Conservation (phyloP, 2,888 invertebrate genomes). For the Troides helena region DNA sequence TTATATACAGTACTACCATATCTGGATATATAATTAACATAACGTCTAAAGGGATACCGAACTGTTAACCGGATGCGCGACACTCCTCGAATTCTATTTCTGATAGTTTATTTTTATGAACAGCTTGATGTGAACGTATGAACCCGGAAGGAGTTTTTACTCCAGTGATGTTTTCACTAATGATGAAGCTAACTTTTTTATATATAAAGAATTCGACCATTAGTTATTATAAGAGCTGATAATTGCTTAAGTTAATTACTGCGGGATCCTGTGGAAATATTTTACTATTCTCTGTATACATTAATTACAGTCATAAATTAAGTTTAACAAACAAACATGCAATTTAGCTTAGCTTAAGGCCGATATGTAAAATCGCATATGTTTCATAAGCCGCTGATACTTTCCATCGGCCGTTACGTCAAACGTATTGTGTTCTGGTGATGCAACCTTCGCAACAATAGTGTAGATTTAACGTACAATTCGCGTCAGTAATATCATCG, state of each 20-base stretch:
- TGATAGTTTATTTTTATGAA: conserved; percentile 14
- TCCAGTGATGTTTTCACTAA: not conserved
- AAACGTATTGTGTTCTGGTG: conserved; percentile 8
- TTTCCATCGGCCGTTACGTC: conserved; percentile 15
- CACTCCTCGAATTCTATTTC: conserved; percentile 23
- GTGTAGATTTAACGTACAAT: conserved; percentile 6
- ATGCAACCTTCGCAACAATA: conserved; percentile 4
- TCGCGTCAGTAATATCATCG: not conserved
- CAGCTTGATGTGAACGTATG: conserved; percentile 11
- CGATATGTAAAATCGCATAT: not conserved
- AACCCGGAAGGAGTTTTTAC: conserved; percentile 7
- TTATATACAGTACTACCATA: not conserved
- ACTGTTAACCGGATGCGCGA: conserved; percentile 22
- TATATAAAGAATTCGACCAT: too few species aligned
- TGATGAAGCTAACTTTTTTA: too few species aligned
- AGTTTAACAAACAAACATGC: not conserved
- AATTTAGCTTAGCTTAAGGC: not conserved
- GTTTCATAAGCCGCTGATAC: conserved; percentile 2
- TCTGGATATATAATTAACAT: not conserved
- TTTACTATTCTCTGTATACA: not conserved
- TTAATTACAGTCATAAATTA: not conserved
- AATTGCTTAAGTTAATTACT: too few species aligned
- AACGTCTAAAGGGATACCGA: conserved; percentile 1
- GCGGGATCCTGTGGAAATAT: too few species aligned
- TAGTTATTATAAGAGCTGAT: too few species aligned